A percentile compares a stretch with the other conserved stretches of the same genome.
phyloP scores from a whole-genome alignment of 2,797 vertebrate genomes.

The Chaenodraco wilsoni region DNA sequence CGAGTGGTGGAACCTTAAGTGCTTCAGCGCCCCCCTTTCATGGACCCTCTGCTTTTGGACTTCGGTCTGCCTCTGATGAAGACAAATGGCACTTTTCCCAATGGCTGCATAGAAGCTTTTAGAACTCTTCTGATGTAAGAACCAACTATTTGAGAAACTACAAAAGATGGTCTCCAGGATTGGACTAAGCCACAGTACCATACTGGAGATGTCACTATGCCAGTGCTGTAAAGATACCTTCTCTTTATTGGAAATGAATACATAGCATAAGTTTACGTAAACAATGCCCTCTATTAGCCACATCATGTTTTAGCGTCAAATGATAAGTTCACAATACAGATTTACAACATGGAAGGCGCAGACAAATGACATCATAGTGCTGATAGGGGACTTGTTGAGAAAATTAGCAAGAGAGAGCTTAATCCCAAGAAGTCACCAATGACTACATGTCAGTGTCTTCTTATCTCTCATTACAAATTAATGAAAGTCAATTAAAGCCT shows the following conservation, averaged over 20 bases:
- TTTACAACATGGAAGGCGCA: too few species aligned
- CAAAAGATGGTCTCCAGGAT: slow-evolving; percentile 24
- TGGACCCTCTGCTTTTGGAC: slow-evolving; percentile 53
- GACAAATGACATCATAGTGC: not conserved
- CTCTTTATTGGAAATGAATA: not conserved
- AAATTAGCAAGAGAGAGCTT: slow-evolving; percentile 11
- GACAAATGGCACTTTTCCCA: slow-evolving; percentile 58
- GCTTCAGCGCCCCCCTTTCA: slow-evolving; percentile 47
- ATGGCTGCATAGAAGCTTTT: slow-evolving; percentile 16
- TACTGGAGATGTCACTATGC: not conserved
- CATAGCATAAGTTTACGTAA: not conserved
- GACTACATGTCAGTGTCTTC: slow-evolving; percentile 4
- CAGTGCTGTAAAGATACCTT: not conserved
- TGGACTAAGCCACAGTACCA: slow-evolving; percentile 1
- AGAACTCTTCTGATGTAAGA: slow-evolving; percentile 14
- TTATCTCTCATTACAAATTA: slow-evolving; percentile 25
- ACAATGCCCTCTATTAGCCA: not conserved
- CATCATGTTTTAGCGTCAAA: not conserved
- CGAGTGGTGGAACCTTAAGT: slow-evolving; percentile 44
- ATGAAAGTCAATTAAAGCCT: slow-evolving; percentile 35
- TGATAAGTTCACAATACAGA: not conserved
- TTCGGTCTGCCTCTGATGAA: slow-evolving; percentile 62
- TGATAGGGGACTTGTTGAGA: not conserved
- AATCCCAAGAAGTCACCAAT: not conserved
- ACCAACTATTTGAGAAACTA: slow-evolving; percentile 10